Evolutionary conservation across 2,113 vertebrate genomes (phyloP).

Genomic region (Pomatorhinus ruficollis): DNA sequence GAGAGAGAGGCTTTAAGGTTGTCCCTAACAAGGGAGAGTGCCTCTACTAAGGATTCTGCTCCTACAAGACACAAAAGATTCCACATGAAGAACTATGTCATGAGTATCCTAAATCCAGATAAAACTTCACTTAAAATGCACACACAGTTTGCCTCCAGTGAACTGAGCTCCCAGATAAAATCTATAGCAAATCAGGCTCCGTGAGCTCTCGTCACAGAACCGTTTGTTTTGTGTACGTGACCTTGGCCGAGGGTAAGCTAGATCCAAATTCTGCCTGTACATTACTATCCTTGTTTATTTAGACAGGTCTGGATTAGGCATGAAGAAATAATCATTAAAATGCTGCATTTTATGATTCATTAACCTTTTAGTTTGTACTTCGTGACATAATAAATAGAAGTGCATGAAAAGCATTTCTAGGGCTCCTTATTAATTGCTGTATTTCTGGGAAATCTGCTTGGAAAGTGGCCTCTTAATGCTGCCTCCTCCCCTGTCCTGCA

Average conservation of each 20-base stretch:
- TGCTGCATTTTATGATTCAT: conserved; percentile 20
- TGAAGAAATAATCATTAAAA: conserved; percentile 43
- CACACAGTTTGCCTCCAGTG: background rate
- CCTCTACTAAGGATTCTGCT: background rate
- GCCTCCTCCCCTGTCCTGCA: background rate
- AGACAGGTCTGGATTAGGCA: background rate
- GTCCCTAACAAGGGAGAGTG: background rate
- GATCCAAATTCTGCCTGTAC: background rate
- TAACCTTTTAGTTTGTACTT: conserved; percentile 21
- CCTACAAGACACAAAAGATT: background rate
- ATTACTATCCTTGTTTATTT: background rate
- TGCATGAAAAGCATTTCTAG: background rate
- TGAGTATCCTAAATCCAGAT: background rate
- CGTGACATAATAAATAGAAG: conserved; percentile 1
- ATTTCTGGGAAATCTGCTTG: conserved; percentile 54
- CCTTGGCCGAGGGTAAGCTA: background rate
- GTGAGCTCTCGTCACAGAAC: background rate
- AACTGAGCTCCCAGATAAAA: background rate
- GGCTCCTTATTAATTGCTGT: conserved; percentile 10
- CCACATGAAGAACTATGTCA: background rate
- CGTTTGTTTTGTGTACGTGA: background rate
- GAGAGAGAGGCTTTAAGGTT: background rate
- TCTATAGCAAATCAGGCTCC: background rate
- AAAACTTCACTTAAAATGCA: background rate
- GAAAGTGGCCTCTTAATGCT: background rate